phyloP scores from a whole-genome alignment of 1,140 invertebrate genomes.

The Hylaeus volcanicus region DNA sequence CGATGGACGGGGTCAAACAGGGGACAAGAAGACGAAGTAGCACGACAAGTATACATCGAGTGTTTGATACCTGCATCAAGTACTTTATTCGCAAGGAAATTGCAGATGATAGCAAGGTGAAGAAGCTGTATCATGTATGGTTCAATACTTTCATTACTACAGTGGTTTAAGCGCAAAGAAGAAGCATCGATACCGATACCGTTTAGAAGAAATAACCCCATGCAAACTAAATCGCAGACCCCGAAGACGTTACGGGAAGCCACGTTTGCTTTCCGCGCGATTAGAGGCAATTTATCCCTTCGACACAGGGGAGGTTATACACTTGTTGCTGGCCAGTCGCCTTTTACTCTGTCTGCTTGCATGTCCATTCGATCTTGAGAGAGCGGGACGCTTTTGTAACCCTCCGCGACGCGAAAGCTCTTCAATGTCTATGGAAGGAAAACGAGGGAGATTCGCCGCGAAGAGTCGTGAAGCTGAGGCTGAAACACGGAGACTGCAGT shows the following conservation, averaged over 20 bases:
- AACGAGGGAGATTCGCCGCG: not conserved
- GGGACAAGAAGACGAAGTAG: not conserved
- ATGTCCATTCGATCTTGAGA: slow-evolving; percentile 30
- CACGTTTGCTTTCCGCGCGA: slow-evolving; percentile 35
- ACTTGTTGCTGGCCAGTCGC: slow-evolving; percentile 55
- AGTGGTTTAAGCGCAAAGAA: too few relatives aligned
- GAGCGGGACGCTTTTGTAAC: not conserved
- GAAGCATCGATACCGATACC: too few relatives aligned
- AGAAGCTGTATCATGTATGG: too few relatives aligned
- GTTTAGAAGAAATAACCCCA: too few relatives aligned
- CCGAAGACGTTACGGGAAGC: slow-evolving; percentile 19
- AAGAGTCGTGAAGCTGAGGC: not conserved
- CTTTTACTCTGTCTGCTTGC: slow-evolving; percentile 27
- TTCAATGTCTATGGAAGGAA: not conserved
- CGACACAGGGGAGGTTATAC: slow-evolving; percentile 26
- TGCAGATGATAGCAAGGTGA: too few relatives aligned
- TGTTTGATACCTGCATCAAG: too few relatives aligned
- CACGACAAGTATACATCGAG: not conserved
- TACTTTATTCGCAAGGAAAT: too few relatives aligned
- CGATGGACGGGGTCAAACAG: slow-evolving; percentile 14
- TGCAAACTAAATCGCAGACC: not conserved
- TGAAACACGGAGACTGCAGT: not conserved
- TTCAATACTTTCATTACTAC: too few relatives aligned
- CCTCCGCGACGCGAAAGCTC: not conserved
- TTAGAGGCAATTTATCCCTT: slow-evolving; percentile 20